Evolutionary conservation across 2,113 vertebrate species (phyloP).

Genomic region (Siniperca chuatsi): DNA sequence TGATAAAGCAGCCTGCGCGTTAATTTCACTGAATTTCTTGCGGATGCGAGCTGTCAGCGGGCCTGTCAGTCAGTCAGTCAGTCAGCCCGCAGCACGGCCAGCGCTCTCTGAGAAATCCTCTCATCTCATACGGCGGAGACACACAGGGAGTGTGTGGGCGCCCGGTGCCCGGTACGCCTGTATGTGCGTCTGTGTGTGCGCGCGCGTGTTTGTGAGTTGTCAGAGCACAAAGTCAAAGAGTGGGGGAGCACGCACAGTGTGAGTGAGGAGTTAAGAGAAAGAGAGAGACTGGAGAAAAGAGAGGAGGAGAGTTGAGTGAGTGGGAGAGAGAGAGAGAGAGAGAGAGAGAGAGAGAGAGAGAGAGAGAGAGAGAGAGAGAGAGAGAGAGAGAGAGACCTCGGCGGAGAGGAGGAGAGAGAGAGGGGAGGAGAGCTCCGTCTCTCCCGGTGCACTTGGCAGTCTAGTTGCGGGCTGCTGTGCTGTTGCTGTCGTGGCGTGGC

Average conservation of each 20-base stretch:
- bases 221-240: conserved; percentile 55
- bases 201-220: conserved; percentile 45
- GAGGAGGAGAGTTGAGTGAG: conserved; percentile 61
- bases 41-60: conserved; percentile 45
- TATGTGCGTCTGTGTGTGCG: neutral
- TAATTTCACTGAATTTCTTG: conserved; percentile 19
- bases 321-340: conserved; percentile 48
- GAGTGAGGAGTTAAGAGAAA: conserved; percentile 45
- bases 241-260: conserved; percentile 42
- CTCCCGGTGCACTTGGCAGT: conserved; percentile 88
- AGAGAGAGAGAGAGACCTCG: conserved; percentile 53
- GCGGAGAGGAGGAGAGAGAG: conserved; percentile 61
- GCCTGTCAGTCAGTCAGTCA: conserved; percentile 54
- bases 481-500: conserved; percentile 87
- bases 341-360: conserved; percentile 47
- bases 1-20: conserved; percentile 25
- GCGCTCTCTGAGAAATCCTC: conserved; percentile 54
- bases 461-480: conserved; percentile 87
- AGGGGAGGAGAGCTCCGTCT: conserved; percentile 79
- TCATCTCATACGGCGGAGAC: conserved; percentile 43
- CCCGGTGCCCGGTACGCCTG: neutral
- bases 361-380: conserved; percentile 61
- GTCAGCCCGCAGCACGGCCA: conserved; percentile 16
- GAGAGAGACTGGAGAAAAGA: conserved; percentile 33
- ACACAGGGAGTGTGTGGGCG: conserved; percentile 44